phyloP scores from a whole-genome alignment of 2,113 vertebrate species.

The Paradoxurus hermaphroditus region DNA sequence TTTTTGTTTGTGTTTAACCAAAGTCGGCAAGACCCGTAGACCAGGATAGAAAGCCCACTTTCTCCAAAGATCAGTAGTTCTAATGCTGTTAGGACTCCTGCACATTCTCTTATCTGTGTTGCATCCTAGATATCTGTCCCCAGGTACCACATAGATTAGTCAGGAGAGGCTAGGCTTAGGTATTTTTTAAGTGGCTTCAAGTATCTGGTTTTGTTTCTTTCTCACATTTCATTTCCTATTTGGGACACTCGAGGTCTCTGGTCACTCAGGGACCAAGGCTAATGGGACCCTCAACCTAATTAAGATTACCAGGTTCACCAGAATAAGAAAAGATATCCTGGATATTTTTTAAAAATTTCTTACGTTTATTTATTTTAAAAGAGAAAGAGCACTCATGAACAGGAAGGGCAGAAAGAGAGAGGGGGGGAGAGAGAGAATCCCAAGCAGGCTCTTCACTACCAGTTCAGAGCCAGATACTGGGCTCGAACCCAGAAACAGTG shows the following conservation, averaged over 20 bases:
- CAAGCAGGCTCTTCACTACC: no score
- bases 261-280: not conserved
- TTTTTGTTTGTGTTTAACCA: not conserved
- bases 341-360: not conserved
- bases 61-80: not conserved
- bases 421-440: no score
- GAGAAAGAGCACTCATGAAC: no score
- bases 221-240: not conserved
- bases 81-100: not conserved
- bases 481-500: no score
- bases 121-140: not conserved
- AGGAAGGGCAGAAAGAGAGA: no score
- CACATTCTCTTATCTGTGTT: not conserved
- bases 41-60: fast-evolving
- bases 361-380: no score
- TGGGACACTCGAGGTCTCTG: not conserved
- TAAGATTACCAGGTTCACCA: not conserved
- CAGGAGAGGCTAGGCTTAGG: not conserved
- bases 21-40: not conserved
- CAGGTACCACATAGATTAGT: not conserved
- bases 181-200: not conserved
- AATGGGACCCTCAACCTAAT: not conserved
- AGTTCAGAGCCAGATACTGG: no score
- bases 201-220: not conserved
- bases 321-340: not conserved